Percentiles rank a stretch among this genome's conserved stretches.
Evolutionary conservation across 2,888 invertebrate species (phyloP).

Genomic region (Nesidiocoris tenuis): DNA sequence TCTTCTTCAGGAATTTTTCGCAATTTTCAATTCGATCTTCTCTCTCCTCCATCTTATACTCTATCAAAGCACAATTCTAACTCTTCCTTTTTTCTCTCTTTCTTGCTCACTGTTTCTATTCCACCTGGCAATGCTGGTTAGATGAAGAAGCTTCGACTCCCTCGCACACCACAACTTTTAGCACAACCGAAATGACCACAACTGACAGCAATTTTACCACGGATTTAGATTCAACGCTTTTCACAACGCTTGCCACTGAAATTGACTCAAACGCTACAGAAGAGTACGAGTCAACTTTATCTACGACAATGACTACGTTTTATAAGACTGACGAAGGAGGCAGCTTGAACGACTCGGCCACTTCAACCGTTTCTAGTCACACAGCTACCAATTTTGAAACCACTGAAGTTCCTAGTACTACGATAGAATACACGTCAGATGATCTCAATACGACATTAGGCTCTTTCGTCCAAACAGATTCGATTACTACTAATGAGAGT

Average conservation of each 20-base stretch:
- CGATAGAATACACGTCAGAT: conserved; percentile 7
- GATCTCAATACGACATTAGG: neutral
- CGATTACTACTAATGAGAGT: neutral
- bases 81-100: conserved; percentile 45
- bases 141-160: conserved; percentile 47
- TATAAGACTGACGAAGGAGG: conserved; percentile 31
- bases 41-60: conserved; percentile 2
- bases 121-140: conserved; percentile 46
- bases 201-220: conserved; percentile 23
- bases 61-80: conserved; percentile 39
- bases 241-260: neutral
- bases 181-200: conserved; percentile 43
- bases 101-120: conserved; percentile 44
- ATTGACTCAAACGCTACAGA: conserved; percentile 5
- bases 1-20: conserved; percentile 4
- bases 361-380: conserved; percentile 33
- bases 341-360: neutral
- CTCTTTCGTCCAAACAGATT: neutral
- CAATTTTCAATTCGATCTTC: neutral
- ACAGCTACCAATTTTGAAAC: neutral
- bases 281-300: neutral
- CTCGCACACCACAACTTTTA: conserved; percentile 45
- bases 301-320: neutral
- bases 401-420: conserved; percentile 29
- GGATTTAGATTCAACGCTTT: conserved; percentile 2